Evolutionary conservation across 2,888 invertebrate species (phyloP).

Genomic region (Argyra leucocephala): DNA sequence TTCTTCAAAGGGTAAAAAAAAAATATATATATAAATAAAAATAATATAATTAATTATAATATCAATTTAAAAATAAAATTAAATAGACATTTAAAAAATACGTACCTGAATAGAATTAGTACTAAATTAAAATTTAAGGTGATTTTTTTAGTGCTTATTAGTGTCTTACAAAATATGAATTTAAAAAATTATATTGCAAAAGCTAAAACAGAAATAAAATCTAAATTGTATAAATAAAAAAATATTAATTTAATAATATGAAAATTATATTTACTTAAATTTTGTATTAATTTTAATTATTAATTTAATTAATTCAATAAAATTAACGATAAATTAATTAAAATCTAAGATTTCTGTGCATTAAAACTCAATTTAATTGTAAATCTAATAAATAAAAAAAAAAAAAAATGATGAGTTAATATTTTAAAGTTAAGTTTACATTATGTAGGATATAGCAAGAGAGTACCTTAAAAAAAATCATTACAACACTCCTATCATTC

Average conservation of each 20-base stretch:
- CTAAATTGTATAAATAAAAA: not conserved
- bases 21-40: no score
- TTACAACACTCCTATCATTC: no score
- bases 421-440: no score
- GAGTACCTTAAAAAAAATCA: no score
- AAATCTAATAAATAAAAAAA: no score
- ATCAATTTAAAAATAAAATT: not conserved
- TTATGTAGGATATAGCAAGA: no score
- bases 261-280: not conserved
- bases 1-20: no score
- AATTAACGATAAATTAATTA: no score
- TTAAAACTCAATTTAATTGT: no score
- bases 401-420: no score
- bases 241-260: not conserved
- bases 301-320: no score
- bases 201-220: not conserved
- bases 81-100: not conserved
- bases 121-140: slow-evolving; percentile 5
- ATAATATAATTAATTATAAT: not conserved
- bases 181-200: not conserved
- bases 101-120: slow-evolving; percentile 2
- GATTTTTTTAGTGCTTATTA: slow-evolving; percentile 2
- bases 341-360: no score
- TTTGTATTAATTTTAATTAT: not conserved
- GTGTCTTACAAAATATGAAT: not conserved